These are phyloP conservation scores for Pachyrhynchus sulphureomaculatus DNA, from an alignment of 1,140 invertebrate species.

Conservation along the genomic window DNA sequence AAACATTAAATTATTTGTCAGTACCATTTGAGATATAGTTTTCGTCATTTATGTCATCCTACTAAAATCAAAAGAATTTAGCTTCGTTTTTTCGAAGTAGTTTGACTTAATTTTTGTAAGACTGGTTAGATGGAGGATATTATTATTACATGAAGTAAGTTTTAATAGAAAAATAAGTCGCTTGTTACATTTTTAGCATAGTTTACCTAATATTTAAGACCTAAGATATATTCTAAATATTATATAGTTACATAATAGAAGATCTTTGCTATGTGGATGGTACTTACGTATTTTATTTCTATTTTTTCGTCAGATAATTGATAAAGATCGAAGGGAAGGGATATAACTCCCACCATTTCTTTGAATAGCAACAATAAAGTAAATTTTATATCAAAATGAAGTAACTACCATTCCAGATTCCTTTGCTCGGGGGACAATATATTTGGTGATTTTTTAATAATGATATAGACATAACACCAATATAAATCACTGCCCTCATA, in stretches of 20 bases:
- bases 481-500: slow-evolving; percentile 15
- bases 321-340: too few species aligned
- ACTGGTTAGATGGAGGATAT: slow-evolving; percentile 32
- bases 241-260: not conserved
- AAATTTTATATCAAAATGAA: too few species aligned
- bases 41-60: too few species aligned
- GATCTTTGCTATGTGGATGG: not conserved
- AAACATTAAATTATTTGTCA: too few species aligned
- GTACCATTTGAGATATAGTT: too few species aligned
- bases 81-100: slow-evolving; percentile 27
- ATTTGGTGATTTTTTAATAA: not conserved
- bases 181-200: slow-evolving; percentile 25
- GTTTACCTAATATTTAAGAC: slow-evolving; percentile 4
- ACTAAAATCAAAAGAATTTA: slow-evolving; percentile 15
- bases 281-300: not conserved
- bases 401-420: not conserved
- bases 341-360: too few species aligned
- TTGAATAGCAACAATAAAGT: too few species aligned
- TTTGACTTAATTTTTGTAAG: slow-evolving; percentile 31
- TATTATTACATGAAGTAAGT: slow-evolving; percentile 21
- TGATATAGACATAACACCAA: slow-evolving; percentile 2
- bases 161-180: slow-evolving; percentile 22
- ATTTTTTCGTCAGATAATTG: not conserved
- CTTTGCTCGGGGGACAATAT: not conserved
- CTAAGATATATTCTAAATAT: slow-evolving; percentile 10